A percentile compares a stretch with the other conserved stretches of the same genome.
Evolutionary conservation across 2,797 vertebrate genomes (phyloP).

Genomic region (Channallabes apus): DNA sequence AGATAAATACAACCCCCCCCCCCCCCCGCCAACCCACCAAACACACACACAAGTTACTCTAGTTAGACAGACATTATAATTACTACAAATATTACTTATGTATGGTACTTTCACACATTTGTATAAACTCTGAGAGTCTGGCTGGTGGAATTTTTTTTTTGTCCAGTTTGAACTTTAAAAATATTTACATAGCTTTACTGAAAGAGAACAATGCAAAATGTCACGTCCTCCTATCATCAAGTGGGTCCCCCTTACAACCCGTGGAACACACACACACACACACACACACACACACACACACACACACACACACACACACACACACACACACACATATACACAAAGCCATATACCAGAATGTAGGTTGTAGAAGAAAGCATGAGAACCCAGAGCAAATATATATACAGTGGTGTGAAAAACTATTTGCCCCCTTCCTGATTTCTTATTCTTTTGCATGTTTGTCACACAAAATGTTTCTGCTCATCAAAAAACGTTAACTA

Average conservation of each 20-base stretch:
- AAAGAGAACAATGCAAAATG: background rate
- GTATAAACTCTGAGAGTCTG: background rate
- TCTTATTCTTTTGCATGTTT: too few relatives aligned
- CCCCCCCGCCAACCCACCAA: too few relatives aligned
- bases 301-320: slow-evolving; percentile 2
- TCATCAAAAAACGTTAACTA: too few relatives aligned
- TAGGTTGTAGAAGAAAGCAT: background rate
- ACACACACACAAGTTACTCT: background rate
- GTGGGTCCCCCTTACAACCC: background rate
- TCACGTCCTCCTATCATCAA: background rate
- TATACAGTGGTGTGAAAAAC: too few relatives aligned
- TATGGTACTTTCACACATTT: background rate
- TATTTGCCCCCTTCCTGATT: too few relatives aligned
- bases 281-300: background rate
- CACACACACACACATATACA: background rate
- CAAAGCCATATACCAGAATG: background rate
- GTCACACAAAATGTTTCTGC: too few relatives aligned
- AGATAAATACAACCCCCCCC: background rate
- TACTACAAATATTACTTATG: too few relatives aligned
- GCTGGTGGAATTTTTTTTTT: background rate
- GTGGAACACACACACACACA: too few relatives aligned
- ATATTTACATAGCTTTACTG: background rate
- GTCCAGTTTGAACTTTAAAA: background rate
- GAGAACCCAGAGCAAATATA: background rate
- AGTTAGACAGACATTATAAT: background rate